Percentiles rank a stretch among this genome's conserved stretches.
These are phyloP conservation scores for Pharmacophagus antenor DNA, from an alignment of 2,888 invertebrate genomes.

Conservation along the genomic window DNA sequence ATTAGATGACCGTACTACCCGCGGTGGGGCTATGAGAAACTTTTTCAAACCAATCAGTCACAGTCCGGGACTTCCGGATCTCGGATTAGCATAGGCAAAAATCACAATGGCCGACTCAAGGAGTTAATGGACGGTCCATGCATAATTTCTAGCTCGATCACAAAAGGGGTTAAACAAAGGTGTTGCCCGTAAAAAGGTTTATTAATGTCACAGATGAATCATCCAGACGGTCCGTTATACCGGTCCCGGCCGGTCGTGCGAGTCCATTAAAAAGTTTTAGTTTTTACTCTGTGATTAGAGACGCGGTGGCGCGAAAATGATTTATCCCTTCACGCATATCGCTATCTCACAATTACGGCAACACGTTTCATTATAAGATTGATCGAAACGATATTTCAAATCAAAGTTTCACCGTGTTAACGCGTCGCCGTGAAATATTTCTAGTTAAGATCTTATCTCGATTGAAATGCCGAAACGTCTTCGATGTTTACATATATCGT, in stretches of 20 bases:
- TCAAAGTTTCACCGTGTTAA: slow-evolving; percentile 17
- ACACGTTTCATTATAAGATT: slow-evolving; percentile 26
- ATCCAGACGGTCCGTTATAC: slow-evolving; percentile 64
- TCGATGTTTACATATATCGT: slow-evolving; percentile 3
- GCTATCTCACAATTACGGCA: slow-evolving; percentile 28
- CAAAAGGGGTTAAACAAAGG: slow-evolving; percentile 73
- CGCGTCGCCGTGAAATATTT: slow-evolving; percentile 20
- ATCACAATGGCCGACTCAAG: slow-evolving; percentile 67
- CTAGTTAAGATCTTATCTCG: slow-evolving; percentile 21
- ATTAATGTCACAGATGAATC: slow-evolving; percentile 72
- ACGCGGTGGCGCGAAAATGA: slow-evolving; percentile 42
- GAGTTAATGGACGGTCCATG: slow-evolving; percentile 69
- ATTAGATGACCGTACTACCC: slow-evolving; percentile 53
- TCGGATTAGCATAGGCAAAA: slow-evolving; percentile 70
- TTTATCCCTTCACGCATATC: slow-evolving; percentile 53
- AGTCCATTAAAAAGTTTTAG: slow-evolving; percentile 45
- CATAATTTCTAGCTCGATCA: slow-evolving; percentile 58
- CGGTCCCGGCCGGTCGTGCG: slow-evolving; percentile 48
- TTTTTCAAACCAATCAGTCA: slow-evolving; percentile 67
- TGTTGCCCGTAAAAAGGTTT: slow-evolving; percentile 60
- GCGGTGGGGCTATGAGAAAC: slow-evolving; percentile 53
- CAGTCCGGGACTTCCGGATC: slow-evolving; percentile 54
- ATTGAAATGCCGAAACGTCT: slow-evolving; percentile 16
- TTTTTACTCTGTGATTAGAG: slow-evolving; percentile 42
- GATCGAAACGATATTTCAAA: slow-evolving; percentile 17